Evolutionary conservation across 2,888 invertebrate genomes (phyloP), one percentile per base, ranked within the genome.

Genomic region (Hypomecis punctinalis): DNA sequence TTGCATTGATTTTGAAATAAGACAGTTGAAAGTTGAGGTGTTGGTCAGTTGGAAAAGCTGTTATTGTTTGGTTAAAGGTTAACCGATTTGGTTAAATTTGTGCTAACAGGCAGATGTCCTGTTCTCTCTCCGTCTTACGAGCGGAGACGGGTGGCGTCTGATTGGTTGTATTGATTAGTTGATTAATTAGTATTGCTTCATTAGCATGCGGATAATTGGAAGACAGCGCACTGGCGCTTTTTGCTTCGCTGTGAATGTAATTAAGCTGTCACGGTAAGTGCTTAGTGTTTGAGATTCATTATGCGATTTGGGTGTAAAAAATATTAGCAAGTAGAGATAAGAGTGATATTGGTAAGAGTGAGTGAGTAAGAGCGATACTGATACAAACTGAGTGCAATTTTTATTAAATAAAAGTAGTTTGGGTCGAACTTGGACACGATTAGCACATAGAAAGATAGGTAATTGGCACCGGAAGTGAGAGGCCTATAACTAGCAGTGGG

Each of bases 51-150:
- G 88, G 88, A 84, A 89, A 89, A 91, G 90, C 90, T 92, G 91
- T 91, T 92, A 91, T 93, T 93, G 92, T 93, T 93, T 90, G 90
- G 90, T 88, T 90, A 88, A 83, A 86, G 92, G 92, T 91, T 91
- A 91, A 93, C 91, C 91, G 89, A 91, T 91, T 92, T 91, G 90
- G 91, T 91, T 91, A 90, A 89, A 90, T 91, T 91, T 87, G 90
- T 90, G 88, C 86, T 89, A 89, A 90, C 86, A 87, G 86, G 85
- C 88, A 90, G 87, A 89, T 88, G 90, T 85, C 86, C 86, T 85
- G 81, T 80, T 81, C 82, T 76, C 71, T 81, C 84, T 83, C 84
- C 71, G 74, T 86, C 85, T 66, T 66, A 67, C 79, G 59, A 71
- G 66, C 65, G 64, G 63, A 61, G 72, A 72, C 62, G 51, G 66